Evolutionary conservation across 2,797 vertebrate genomes (phyloP), one percentile per base, ranked within the genome.

Genomic region (Melanotaenia boesemani): DNA sequence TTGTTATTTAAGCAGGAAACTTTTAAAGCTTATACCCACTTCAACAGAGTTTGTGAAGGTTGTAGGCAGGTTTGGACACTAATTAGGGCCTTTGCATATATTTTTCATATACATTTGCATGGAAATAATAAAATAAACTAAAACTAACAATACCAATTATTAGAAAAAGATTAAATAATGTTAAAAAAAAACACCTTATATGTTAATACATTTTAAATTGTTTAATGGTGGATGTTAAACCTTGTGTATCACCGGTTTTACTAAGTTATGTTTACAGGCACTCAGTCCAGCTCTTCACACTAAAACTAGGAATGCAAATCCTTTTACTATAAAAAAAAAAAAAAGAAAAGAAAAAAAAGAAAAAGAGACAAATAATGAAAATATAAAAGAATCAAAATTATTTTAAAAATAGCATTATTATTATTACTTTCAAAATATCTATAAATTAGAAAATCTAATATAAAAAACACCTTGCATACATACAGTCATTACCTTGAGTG

Each of bases 1-100:
- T 77, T 74, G 44, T 50, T 70, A 52, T 70, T 70, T 39, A 81
- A 76, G 61, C 50, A 63, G 32, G 39, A 3, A 78, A 56, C 37
- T 67, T 6, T 32, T 67, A n/a, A 30, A 54, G 62, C 73, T 75
- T 59, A 66, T 18, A 36, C 16, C 54, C 50, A 52, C 28, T 36
- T 26, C 55, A 70, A 68, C 10, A 54, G 18, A 22, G 32, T 70
- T 80, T 63, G 34, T 22, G 55, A 76, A 70, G 63, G 60, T 55
- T 34, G 15, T 36, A 18, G 20, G 13, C 11, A 18, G 18, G 24
- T 48, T 63, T 63, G 50, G 46, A 75, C 11, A 2, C 15, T 20
- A 22, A 50, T 13, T 20, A 52, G 22, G 13, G 20, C 6, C 18
- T 64, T 12, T 64, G 62, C 26, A 52, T 48, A 30, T 22, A 50